Base-by-base conservation (phyloP, 2,888 invertebrate genomes). In the Acrobasis repandana region DNA sequence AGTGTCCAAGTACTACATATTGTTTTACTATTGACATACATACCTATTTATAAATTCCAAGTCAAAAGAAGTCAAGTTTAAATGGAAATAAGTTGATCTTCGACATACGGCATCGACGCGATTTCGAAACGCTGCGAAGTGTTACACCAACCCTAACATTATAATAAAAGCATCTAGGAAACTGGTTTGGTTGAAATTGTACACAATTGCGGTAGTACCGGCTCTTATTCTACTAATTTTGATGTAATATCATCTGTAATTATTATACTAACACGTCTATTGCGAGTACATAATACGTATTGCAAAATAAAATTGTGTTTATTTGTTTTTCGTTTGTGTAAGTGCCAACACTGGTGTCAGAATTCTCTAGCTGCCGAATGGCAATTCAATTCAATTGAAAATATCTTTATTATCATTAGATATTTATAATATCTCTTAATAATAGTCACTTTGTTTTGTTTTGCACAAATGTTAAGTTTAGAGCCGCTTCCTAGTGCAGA, bases 141-240 rank as follows among this genome's bases (percentile, higher is more conserved):
- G 49, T 58, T 58, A 58, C 58, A 49, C 15, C 58, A 49, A 58
- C 48, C 49, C 48, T 18, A 34, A 49, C 38, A 54, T 54, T 58
- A 47, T 56, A 49, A 34, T 38, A 20, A 16, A 47, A 56, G 46
- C 28, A 43, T 18, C 56, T 58, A 34, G 14, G 15, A 34, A 57
- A 58, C 58, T n/a, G 49, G 49, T 58, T 58, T 56, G 18, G 49
- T 58, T 33, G 58, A 34, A 54, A 54, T 52, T 52, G 36, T 52
- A 36, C 34, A 34, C 54, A 54, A 54, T 54, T 54, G 54, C 54
- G 38, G 16, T 38, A 16, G 16, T 38, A 16, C 52, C 9, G 16
- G 8, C 15, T 4, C 36, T 10, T 15, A 10, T 52, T 52, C 34
- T 10, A 33, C 20, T 28, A 15, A 16, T 48, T 18, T 46, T 48